Evolutionary conservation across 2,888 invertebrate species (phyloP).

Genomic region (Timema podura): DNA sequence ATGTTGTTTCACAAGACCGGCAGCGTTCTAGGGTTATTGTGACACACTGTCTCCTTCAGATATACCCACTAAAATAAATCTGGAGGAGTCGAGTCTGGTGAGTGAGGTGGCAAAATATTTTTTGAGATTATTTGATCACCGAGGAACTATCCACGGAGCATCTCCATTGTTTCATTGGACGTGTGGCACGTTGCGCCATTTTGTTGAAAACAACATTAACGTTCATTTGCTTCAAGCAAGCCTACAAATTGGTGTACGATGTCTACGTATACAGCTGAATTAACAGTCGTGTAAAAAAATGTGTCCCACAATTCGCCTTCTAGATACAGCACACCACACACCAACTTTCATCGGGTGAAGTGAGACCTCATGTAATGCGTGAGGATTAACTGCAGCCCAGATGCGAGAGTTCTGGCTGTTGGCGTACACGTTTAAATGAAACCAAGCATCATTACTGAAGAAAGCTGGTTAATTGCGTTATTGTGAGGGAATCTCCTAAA

Average conservation of each 20-base stretch:
- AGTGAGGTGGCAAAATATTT: background rate
- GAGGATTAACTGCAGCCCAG: too few relatives aligned
- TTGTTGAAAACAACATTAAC: background rate
- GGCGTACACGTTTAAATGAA: too few relatives aligned
- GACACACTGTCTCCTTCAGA: background rate
- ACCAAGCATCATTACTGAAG: too few relatives aligned
- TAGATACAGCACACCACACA: background rate
- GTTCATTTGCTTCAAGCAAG: too few relatives aligned
- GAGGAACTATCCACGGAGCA: background rate
- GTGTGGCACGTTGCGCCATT: too few relatives aligned
- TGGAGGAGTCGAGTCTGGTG: too few relatives aligned
- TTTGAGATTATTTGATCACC: constrained; percentile 12
- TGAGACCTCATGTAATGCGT: background rate
- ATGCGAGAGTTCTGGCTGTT: too few relatives aligned
- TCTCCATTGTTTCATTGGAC: background rate
- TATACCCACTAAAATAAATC: background rate
- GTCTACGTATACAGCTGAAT: background rate
- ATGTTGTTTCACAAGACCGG: too few relatives aligned
- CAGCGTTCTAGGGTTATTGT: too few relatives aligned
- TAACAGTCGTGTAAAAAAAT: background rate
- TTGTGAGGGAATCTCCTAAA: too few relatives aligned
- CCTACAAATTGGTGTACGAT: background rate
- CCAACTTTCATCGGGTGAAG: background rate
- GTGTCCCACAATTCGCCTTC: background rate
- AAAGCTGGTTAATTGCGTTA: too few relatives aligned